These are phyloP conservation scores for Halcyon chelicuti DNA, from an alignment of 2,797 vertebrate genomes.

Conservation along the genomic window DNA sequence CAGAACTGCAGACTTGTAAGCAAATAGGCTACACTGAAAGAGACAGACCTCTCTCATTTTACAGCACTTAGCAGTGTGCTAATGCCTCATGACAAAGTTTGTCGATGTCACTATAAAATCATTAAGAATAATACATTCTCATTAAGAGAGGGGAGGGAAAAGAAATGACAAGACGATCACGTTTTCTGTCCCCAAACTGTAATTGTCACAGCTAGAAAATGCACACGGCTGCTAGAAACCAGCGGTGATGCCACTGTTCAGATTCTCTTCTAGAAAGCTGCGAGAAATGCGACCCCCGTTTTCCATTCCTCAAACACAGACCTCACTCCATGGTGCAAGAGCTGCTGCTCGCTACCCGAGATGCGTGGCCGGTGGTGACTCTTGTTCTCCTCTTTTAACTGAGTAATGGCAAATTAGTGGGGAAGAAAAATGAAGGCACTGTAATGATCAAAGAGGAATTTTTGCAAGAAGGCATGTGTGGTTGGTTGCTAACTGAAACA, in stretches of 20 bases:
- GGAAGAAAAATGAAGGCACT: constrained; percentile 11
- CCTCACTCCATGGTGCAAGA: not conserved
- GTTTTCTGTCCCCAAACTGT: not conserved
- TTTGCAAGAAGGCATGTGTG: constrained; percentile 4
- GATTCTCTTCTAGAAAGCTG: not conserved
- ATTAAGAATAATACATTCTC: not conserved
- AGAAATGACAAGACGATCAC: not conserved
- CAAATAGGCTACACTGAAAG: not conserved
- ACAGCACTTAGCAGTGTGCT: not conserved
- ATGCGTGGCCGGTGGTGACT: not conserved
- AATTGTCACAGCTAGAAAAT: not conserved
- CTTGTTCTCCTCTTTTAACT: not conserved
- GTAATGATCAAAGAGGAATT: constrained; percentile 22
- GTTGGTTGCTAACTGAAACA: constrained; percentile 35
- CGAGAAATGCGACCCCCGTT: not conserved
- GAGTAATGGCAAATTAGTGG: not conserved
- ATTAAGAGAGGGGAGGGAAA: not conserved
- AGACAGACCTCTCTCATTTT: not conserved
- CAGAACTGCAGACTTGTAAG: not conserved
- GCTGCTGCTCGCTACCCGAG: not conserved
- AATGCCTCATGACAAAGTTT: not conserved
- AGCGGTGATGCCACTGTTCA: not conserved
- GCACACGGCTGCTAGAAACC: not conserved
- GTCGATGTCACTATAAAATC: not conserved
- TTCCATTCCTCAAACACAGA: not conserved